phyloP scores from a whole-genome alignment of 2,113 vertebrate genomes.

The Plecotus auritus region DNA sequence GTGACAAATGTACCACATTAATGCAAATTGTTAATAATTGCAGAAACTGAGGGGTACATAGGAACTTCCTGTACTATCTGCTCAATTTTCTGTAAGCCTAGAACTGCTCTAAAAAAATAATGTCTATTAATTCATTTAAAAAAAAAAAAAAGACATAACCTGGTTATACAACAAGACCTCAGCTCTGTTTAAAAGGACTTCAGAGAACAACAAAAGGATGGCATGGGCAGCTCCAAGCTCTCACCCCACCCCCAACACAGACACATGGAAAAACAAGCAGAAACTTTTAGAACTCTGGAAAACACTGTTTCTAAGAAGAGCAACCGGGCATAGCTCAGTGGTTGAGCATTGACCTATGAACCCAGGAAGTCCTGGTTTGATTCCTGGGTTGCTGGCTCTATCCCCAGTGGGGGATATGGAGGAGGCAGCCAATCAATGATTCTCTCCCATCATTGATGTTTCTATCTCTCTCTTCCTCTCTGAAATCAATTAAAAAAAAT shows the following conservation, averaged over 20 bases:
- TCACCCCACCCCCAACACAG: neutral
- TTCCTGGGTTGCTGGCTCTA: too few species aligned
- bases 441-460: too few species aligned
- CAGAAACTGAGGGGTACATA: neutral
- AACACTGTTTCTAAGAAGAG: neutral
- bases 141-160: neutral
- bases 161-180: neutral
- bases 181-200: neutral
- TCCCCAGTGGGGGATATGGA: too few species aligned
- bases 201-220: neutral
- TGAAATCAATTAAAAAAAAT: too few species aligned
- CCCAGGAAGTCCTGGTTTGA: too few species aligned
- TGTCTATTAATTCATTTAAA: neutral
- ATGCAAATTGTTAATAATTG: neutral
- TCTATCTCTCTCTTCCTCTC: too few species aligned
- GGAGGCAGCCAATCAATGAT: too few species aligned
- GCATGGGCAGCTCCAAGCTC: neutral
- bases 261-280: neutral
- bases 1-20: neutral
- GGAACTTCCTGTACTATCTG: neutral
- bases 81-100: neutral
- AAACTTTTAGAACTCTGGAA: neutral
- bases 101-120: neutral
- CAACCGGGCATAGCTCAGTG: too few species aligned
- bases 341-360: too few species aligned